Conservation (phyloP, 1,140 invertebrate species). For the Hycleus cichorii region DNA sequence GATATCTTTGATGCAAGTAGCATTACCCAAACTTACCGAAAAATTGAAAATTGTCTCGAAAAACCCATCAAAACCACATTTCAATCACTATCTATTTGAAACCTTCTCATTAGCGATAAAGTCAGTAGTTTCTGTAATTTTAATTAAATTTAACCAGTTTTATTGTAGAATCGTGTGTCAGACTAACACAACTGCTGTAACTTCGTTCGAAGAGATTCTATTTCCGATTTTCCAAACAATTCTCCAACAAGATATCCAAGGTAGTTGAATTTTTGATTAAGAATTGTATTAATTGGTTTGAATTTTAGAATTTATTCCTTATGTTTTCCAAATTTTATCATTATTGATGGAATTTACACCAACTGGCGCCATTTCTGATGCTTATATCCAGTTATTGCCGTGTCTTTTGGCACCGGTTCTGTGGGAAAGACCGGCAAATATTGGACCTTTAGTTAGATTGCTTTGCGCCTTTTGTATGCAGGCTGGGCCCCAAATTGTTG, state of each 20-base stretch:
- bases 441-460: constrained; percentile 82
- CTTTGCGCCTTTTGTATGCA: constrained; percentile 78
- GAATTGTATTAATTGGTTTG: background rate
- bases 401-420: constrained; percentile 79
- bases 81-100: constrained; percentile 97
- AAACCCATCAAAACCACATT: constrained; percentile 94
- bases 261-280: constrained; percentile 38
- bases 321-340: constrained; percentile 94
- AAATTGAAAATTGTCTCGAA: constrained; percentile 80
- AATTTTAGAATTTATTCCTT: constrained; percentile 88
- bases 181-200: constrained; percentile 66
- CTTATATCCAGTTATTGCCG: constrained; percentile 85
- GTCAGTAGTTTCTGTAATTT: constrained; percentile 39
- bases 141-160: background rate
- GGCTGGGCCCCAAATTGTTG: constrained; percentile 66
- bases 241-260: constrained; percentile 87
- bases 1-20: constrained; percentile 69
- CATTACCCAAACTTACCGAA: constrained; percentile 76
- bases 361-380: constrained; percentile 55
- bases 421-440: constrained; percentile 89
- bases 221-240: constrained; percentile 93
- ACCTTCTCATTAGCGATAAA: constrained; percentile 80
- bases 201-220: constrained; percentile 83
- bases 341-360: constrained; percentile 73
- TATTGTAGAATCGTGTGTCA: constrained; percentile 73